These are phyloP conservation scores for Podarcis raffonei DNA, from an alignment of 2,113 vertebrate genomes.

Conservation along the genomic window DNA sequence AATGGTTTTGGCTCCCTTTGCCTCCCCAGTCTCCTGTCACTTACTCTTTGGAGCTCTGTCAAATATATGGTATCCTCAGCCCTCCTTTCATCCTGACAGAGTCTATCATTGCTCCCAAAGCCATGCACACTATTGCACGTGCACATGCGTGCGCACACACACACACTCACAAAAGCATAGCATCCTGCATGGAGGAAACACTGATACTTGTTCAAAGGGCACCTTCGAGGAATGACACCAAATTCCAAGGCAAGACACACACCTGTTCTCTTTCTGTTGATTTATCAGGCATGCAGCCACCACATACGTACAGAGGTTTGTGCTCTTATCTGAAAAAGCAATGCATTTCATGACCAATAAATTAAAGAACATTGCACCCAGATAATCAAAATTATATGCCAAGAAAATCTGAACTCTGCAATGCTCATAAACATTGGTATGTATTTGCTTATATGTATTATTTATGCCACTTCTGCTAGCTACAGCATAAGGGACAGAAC, in stretches of 20 bases:
- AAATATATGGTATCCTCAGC: accelerated
- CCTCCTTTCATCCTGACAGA: accelerated
- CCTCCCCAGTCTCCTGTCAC: conserved; percentile 16
- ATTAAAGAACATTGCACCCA: neutral
- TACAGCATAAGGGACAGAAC: neutral
- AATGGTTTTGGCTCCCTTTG: neutral
- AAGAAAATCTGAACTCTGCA: neutral
- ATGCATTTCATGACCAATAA: neutral
- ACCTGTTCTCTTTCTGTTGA: neutral
- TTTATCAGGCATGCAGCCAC: neutral
- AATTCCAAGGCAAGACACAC: neutral
- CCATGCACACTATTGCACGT: too few species aligned
- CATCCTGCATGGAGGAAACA: neutral
- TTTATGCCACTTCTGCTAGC: neutral
- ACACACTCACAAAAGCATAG: too few species aligned
- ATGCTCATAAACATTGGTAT: neutral
- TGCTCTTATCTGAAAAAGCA: neutral
- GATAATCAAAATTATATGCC: neutral
- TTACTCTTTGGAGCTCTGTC: conserved; percentile 18
- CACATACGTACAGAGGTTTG: too few species aligned
- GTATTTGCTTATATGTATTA: neutral
- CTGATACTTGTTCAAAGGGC: neutral
- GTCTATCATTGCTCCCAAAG: accelerated
- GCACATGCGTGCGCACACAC: too few species aligned
- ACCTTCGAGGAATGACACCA: neutral